Evolutionary conservation across 2,888 invertebrate species (phyloP).

Genomic region (Sarcophaga rosellei): DNA sequence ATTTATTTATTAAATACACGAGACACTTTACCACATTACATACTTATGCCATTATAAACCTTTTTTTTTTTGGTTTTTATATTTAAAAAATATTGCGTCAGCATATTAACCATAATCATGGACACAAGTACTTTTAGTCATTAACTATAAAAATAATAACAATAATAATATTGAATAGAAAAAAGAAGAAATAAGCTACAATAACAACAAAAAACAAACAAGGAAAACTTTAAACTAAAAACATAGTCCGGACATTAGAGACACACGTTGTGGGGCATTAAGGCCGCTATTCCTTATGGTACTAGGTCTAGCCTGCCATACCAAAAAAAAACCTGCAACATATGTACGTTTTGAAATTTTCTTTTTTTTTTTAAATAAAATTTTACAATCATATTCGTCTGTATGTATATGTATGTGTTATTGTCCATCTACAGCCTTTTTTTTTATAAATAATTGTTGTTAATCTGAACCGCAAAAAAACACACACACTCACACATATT

Average conservation of each 20-base stretch:
- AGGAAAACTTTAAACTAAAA: slow-evolving; percentile 32
- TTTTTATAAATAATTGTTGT: slow-evolving; percentile 9
- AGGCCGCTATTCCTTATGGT: slow-evolving; percentile 32
- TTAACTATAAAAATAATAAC: slow-evolving; percentile 32
- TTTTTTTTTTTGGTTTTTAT: slow-evolving; percentile 6
- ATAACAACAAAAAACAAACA: background rate
- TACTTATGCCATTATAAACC: background rate
- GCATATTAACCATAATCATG: slow-evolving; percentile 54
- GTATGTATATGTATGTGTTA: background rate
- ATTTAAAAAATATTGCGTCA: slow-evolving; percentile 46
- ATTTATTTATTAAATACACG: background rate
- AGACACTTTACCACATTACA: background rate
- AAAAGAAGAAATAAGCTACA: background rate
- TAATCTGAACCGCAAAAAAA: slow-evolving; percentile 36
- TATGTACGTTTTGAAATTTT: background rate
- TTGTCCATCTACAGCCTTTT: slow-evolving; percentile 1
- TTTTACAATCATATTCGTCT: too few relatives aligned
- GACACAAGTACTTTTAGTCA: slow-evolving; percentile 46
- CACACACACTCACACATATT: slow-evolving; percentile 10
- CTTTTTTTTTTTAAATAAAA: too few relatives aligned
- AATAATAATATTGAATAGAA: background rate
- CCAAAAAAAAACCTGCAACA: background rate
- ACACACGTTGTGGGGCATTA: slow-evolving; percentile 52
- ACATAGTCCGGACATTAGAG: slow-evolving; percentile 33
- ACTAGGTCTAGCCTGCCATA: background rate